Evolutionary conservation across 2,888 invertebrate species (phyloP), one percentile per base, ranked within the genome.

Genomic region (Colletes collaris): DNA sequence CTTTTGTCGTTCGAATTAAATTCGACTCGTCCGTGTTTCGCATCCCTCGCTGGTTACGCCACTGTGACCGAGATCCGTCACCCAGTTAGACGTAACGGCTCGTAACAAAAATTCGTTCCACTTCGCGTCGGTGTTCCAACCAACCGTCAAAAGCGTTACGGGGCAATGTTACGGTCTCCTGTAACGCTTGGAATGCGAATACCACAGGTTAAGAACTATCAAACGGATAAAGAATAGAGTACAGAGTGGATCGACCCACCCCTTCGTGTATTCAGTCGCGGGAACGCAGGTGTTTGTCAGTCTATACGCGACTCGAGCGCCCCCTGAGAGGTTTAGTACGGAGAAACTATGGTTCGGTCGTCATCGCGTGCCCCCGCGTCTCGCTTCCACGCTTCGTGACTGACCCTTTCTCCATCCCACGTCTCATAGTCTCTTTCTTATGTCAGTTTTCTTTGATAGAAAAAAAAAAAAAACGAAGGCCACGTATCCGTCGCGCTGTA

Each of bases 201-300:
- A 19, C 4, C 11, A 37, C 52, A 27, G 65, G 65, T 50, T 46
- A 56, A 6, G 40, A 7, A 27, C 62, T 46, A 55, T 19, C 16
- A 27, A 67, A 58, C 40, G 76, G 50, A 56, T 68, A 69, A 76
- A 65, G 40, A 46, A 53, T 8, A 16, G 11, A 11, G 16, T 40
- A 16, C 56, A 19, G 58, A 58, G 52, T 13, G 63, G 44, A 68
- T 11, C 53, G 19, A 37, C 46, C 27, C 56, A 59, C 58, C 63
- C 52, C 62, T 44, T 58, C 44, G 60, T 62, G 55, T 13, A 56
- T 75, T 67, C 50, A 55, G 16, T 74, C 56, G 55, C 37, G 19
- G 3, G 56, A n/a, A 40, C 35, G 67, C 77, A 76, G 77, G 77
- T 77, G 75, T 52, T 59, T 10, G 27, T 55, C 65, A 11, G 16